A percentile compares a stretch with the other conserved stretches of the same genome.
phyloP scores from a whole-genome alignment of 2,113 vertebrate species.

The Antechinus stuartii region DNA sequence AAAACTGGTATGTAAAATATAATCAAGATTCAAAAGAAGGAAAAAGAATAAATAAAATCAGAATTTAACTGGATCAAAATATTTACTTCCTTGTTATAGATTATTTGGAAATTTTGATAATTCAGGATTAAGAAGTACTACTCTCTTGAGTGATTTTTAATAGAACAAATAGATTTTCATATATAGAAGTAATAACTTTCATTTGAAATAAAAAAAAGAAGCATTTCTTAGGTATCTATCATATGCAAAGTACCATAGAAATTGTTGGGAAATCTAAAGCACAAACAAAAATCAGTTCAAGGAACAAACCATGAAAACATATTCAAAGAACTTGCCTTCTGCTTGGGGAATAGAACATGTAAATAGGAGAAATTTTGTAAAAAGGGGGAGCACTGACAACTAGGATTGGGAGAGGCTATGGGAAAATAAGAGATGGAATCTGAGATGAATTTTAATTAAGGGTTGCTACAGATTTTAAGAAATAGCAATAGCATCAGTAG shows the following conservation, averaged over 20 bases:
- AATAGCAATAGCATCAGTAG: background rate
- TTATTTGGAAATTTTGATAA: background rate
- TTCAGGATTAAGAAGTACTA: background rate
- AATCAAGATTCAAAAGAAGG: conserved; percentile 3
- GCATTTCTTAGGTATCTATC: background rate
- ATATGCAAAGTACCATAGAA: background rate
- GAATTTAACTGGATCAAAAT: background rate
- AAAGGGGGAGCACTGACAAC: background rate
- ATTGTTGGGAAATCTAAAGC: background rate
- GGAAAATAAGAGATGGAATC: background rate
- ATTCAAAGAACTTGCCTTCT: background rate
- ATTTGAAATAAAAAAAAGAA: background rate
- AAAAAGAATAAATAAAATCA: conserved; percentile 20
- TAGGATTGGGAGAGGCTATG: background rate
- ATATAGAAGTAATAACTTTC: background rate
- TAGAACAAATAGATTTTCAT: background rate
- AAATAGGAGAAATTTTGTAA: background rate
- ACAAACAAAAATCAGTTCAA: background rate
- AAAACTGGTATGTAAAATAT: background rate
- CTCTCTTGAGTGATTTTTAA: background rate
- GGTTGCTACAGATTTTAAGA: background rate
- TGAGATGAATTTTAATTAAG: background rate
- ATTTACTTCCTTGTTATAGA: conserved; percentile 19
- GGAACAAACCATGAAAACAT: background rate
- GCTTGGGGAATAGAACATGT: background rate